These are phyloP conservation scores for Hyaena hyaena DNA, from an alignment of 2,113 vertebrate species.

Conservation along the genomic window DNA sequence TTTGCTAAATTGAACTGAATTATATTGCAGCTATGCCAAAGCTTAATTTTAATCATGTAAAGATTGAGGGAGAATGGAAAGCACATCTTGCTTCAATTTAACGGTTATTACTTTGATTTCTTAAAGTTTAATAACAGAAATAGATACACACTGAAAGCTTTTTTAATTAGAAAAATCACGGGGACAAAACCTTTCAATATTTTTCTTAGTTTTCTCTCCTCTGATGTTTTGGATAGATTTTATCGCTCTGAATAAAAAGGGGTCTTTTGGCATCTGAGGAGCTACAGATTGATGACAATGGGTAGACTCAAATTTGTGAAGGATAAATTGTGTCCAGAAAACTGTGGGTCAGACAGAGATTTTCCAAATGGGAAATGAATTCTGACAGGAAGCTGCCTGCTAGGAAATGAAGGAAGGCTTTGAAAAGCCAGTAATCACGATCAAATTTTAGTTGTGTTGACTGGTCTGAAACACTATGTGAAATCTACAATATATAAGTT, in stretches of 20 bases:
- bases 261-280: constrained; percentile 44
- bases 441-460: constrained; percentile 19
- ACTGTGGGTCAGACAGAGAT: constrained; percentile 57
- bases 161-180: constrained; percentile 50
- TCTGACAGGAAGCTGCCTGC: constrained; percentile 67
- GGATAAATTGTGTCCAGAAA: constrained; percentile 68
- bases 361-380: constrained; percentile 76
- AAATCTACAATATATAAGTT: constrained; percentile 2
- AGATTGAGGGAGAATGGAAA: constrained; percentile 19
- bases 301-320: constrained; percentile 59
- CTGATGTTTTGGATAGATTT: constrained; percentile 28
- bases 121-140: constrained; percentile 61
- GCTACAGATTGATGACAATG: constrained; percentile 58
- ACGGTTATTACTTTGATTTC: constrained; percentile 57
- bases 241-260: constrained; percentile 53
- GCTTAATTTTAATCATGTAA: constrained; percentile 58
- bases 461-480: constrained; percentile 39
- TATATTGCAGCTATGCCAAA: not conserved
- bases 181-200: constrained; percentile 44
- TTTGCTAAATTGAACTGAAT: constrained; percentile 13
- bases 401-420: constrained; percentile 59
- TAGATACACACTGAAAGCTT: constrained; percentile 16
- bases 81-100: constrained; percentile 32
- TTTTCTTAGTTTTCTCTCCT: constrained; percentile 43
- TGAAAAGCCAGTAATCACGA: constrained; percentile 57